Base-by-base conservation (phyloP, 1,140 invertebrate species). In the Pogonognathellus flavescens region DNA sequence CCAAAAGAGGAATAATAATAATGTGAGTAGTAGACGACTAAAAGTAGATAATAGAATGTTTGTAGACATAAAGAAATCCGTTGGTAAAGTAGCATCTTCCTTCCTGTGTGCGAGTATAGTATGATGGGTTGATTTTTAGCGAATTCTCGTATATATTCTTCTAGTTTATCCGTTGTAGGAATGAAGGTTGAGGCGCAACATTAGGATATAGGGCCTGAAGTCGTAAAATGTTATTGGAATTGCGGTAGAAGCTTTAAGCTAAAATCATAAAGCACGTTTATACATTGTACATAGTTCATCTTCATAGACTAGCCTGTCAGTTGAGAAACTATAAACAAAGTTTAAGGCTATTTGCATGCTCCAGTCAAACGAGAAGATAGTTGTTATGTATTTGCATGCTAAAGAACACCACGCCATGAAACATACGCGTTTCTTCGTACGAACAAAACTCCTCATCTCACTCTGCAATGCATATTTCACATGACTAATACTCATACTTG, bases 221-320 rank as follows among this genome's bases (percentile, higher is more conserved):
- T 76, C 70, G n/a, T 76, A 76, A 76, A 76, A 76, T 76, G 70
- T 76, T 76, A 76, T 76, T 76, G 70, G 25, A 76, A 76, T 76
- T 76, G 70, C 70, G 70, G 70, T 31, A 76, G 70, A 31, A 76
- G 41, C 41, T 25, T 50, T 49, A 50, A 16, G 70, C 49, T 76
- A 49, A 18, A 76, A 31, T 76, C 70, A 76, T 57, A 57, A 76
- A 76, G 70, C 70, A 76, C 70, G 70, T 76, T 2, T 76, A 18
- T 76, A 31, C 41, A 76, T 18, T 76, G 14, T 76, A 14, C 41
- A 57, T 76, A n/a, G 31, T 76, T 76, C 70, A 50, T 76, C 70
- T 76, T 76, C 41, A 76, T 50, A 76, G 70, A 16, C 70, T 76
- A 14, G 11, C 70, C 70, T 76, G 53, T 57, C 70, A n/a, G 25